Percentiles rank a stretch among this genome's conserved stretches.
These are phyloP conservation scores for Pristionchus maxplancki DNA, from an alignment of 2,888 invertebrate genomes.

Conservation along the genomic window DNA sequence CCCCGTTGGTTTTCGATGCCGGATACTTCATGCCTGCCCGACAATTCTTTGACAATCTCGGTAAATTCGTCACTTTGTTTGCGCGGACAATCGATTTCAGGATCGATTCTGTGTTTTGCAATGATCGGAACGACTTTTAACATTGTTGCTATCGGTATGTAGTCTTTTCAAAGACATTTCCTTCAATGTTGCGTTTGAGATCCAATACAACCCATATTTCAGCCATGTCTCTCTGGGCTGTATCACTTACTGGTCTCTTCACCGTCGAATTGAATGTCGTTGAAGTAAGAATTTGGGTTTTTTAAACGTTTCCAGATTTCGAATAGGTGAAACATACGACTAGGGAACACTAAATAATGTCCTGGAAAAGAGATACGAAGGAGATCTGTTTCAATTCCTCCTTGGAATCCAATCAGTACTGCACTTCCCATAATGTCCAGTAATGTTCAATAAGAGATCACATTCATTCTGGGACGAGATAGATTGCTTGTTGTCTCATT, in stretches of 20 bases:
- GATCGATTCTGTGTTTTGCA: conserved; percentile 71
- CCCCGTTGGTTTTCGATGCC: conserved; percentile 93
- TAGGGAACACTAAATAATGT: too few species aligned
- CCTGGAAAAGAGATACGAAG: too few species aligned
- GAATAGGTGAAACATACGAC: too few species aligned
- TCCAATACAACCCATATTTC: not conserved
- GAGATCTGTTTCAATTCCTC: too few species aligned
- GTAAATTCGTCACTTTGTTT: conserved; percentile 77
- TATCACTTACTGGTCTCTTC: conserved; percentile 73
- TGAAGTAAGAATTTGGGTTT: not conserved
- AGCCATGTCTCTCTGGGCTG: conserved; percentile 74
- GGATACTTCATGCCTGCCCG: conserved; percentile 89
- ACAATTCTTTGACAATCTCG: conserved; percentile 96
- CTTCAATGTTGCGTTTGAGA: not conserved
- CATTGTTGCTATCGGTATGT: conserved; percentile 71
- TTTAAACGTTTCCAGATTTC: too few species aligned
- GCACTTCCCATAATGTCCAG: too few species aligned
- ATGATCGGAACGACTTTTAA: conserved; percentile 73
- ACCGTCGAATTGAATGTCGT: conserved; percentile 61
- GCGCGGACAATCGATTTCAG: not conserved
- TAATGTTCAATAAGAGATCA: too few species aligned
- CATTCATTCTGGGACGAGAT: too few species aligned
- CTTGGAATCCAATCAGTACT: too few species aligned
- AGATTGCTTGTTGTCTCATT: too few species aligned
- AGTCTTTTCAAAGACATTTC: not conserved